These are phyloP conservation scores for Trachemys scripta DNA, from an alignment of 2,113 vertebrate genomes.

Conservation along the genomic window DNA sequence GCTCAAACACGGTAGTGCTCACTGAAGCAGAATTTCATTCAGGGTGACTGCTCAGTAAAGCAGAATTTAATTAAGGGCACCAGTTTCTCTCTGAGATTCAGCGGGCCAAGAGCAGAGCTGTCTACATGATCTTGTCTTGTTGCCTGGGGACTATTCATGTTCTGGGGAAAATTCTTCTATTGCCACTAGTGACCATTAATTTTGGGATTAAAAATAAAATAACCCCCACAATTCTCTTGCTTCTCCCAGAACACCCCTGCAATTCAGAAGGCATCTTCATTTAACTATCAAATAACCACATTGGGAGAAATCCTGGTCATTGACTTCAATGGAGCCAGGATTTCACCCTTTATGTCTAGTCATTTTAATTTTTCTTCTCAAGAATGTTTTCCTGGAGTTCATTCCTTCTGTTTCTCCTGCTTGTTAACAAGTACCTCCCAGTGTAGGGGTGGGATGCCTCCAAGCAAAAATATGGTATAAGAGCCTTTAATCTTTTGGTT, in stretches of 20 bases:
- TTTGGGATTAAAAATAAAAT: background rate
- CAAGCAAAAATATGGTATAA: background rate
- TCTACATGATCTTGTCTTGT: slow-evolving; percentile 3
- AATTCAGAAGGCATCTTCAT: background rate
- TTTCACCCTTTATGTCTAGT: background rate
- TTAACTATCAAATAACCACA: background rate
- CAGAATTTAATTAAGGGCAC: slow-evolving; percentile 33
- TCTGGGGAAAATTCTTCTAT: background rate
- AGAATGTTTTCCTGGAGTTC: background rate
- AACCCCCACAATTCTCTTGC: background rate
- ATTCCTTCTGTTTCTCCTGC: background rate
- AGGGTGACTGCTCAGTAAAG: slow-evolving; percentile 3
- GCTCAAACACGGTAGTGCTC: background rate
- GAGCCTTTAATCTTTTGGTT: background rate
- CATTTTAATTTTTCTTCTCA: background rate
- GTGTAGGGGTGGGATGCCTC: background rate
- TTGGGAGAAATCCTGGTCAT: background rate
- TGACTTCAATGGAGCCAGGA: background rate
- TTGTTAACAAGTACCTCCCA: background rate
- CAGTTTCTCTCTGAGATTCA: slow-evolving; percentile 51
- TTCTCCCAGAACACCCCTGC: background rate
- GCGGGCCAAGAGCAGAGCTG: background rate
- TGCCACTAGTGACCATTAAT: background rate
- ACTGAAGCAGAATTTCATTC: background rate
- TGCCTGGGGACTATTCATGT: background rate